Base-by-base conservation (phyloP, 1,140 invertebrate species). In the Drosophila elegans region DNA sequence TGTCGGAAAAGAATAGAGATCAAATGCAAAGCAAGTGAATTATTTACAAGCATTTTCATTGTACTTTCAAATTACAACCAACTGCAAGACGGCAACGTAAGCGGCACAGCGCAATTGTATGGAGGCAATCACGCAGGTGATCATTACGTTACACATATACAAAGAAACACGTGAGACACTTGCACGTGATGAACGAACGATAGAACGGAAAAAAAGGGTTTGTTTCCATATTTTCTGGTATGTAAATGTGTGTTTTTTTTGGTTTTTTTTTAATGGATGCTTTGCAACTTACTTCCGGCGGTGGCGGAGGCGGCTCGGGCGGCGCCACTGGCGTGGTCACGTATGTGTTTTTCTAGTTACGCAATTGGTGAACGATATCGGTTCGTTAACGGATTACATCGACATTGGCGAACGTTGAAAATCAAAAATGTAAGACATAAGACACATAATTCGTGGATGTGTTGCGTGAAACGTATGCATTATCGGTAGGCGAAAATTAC, bases 21-120 rank as follows among this genome's bases (percentile, higher is more conserved):
- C 49, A 66, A 76, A 66, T 79, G 64, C 82, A 90, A 89, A 78
- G 84, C 84, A 91, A 83, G 69, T 73, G 64, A 89, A 84, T 84
- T 88, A 89, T 91, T 91, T 91, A 91, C 89, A 91, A 88, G 89
- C 89, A 91, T 91, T 91, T 91, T 91, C 89, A 91, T 85, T 82
- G 80, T 85, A 91, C 89, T 91, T 91, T 82, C 76, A 90, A 82
- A 75, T 89, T 72, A 89, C 84, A 90, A 89, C 84, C 80, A 88
- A 88, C 83, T 88, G 83, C 83, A 83, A 86, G 83, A 79, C 67
- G 79, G 71, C 59, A 86, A 86, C 83, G 83, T 83, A 76, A 86
- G 81, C 76, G 83, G 66, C 72, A 79, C 79, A 75, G 67, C 83
- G 82, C 55, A 67, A 62, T 62, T 71, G 68, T 68, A 62, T 67